These are phyloP conservation scores for Torymus tubicola DNA, from an alignment of 2,888 invertebrate species.

Conservation along the genomic window DNA sequence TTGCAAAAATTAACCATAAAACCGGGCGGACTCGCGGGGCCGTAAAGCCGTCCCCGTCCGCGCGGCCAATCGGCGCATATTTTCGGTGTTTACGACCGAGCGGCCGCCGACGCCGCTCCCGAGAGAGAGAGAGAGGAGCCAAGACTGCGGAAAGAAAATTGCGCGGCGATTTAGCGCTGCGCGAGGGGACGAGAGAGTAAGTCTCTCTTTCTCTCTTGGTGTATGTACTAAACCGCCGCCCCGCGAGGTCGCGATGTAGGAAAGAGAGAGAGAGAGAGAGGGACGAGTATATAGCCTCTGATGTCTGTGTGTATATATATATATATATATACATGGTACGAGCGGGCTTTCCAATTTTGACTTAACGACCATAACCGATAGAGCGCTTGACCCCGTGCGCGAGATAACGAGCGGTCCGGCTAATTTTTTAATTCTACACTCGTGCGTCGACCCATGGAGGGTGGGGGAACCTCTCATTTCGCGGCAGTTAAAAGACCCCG, in stretches of 20 bases:
- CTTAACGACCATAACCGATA: conserved; percentile 56
- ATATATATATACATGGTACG: neutral
- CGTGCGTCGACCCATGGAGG: neutral
- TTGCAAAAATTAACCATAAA: conserved; percentile 73
- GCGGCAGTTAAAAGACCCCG: conserved; percentile 33
- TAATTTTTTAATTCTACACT: conserved; percentile 54
- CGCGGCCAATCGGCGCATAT: conserved; percentile 72
- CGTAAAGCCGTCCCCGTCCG: conserved; percentile 69
- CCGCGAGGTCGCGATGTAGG: neutral
- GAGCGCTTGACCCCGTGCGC: conserved; percentile 28
- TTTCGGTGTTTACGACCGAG: conserved; percentile 76
- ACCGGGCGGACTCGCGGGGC: conserved; percentile 61
- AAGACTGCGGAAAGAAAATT: conserved; percentile 68
- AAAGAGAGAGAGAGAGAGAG: neutral
- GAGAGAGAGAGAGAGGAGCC: conserved; percentile 31
- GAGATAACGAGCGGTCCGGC: conserved; percentile 40
- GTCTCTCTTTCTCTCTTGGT: conserved; percentile 21
- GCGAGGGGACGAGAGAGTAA: conserved; percentile 4
- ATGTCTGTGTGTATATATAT: conserved; percentile 5
- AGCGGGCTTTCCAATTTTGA: conserved; percentile 54
- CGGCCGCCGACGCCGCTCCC: conserved; percentile 59
- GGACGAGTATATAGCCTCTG: neutral
- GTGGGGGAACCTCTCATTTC: conserved; percentile 35
- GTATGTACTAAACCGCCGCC: conserved; percentile 34
- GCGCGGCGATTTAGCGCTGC: conserved; percentile 69